phyloP scores from a whole-genome alignment of 2,888 invertebrate species.

The Sympetrum striolatum region DNA sequence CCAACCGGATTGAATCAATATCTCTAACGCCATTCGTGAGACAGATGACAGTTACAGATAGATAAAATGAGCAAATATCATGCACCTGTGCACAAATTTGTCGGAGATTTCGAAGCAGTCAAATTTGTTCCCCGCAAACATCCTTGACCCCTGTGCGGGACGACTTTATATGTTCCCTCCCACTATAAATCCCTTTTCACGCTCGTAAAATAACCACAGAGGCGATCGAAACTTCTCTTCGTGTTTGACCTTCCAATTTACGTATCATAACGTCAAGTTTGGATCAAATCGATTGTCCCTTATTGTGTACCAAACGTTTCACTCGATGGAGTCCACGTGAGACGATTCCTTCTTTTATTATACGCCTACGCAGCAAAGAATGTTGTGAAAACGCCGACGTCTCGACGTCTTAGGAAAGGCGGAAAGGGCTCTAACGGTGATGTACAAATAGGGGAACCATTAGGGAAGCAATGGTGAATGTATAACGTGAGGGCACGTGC shows the following conservation, averaged over 20 bases:
- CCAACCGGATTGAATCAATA: too few species aligned
- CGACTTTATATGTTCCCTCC: not conserved
- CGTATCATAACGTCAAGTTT: not conserved
- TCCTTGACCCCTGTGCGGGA: not conserved
- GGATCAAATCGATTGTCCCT: not conserved
- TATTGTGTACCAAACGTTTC: not conserved
- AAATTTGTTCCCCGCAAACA: not conserved
- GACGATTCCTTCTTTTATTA: not conserved
- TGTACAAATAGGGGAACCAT: not conserved
- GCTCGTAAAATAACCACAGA: not conserved
- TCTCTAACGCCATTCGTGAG: too few species aligned
- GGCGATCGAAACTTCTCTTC: not conserved
- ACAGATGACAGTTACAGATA: too few species aligned
- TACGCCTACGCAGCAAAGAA: not conserved
- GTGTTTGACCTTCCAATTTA: not conserved
- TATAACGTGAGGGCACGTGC: not conserved
- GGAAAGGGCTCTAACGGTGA: not conserved
- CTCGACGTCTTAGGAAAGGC: not conserved
- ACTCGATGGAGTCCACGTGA: not conserved
- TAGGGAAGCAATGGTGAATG: not conserved
- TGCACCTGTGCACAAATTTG: not conserved
- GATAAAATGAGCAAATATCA: not conserved
- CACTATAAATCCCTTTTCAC: not conserved
- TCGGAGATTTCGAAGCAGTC: not conserved
- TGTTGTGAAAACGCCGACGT: not conserved